These are phyloP conservation scores for Gymnothorax javanicus DNA, from an alignment of 2,797 vertebrate species.

Conservation along the genomic window DNA sequence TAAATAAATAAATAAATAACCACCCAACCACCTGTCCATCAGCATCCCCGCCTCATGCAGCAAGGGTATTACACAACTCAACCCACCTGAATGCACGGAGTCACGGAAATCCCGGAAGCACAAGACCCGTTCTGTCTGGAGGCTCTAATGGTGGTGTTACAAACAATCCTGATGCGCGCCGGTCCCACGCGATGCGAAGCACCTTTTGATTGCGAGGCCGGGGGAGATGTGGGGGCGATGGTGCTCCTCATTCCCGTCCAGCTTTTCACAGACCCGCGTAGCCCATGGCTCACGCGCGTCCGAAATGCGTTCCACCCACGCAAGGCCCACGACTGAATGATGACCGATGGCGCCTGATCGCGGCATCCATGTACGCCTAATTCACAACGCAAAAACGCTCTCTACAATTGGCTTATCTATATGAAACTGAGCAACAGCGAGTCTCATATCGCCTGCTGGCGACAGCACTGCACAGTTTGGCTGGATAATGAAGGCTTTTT, in stretches of 20 bases:
- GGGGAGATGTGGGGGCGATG: background rate
- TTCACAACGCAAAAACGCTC: too few relatives aligned
- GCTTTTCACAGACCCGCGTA: background rate
- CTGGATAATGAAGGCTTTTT: background rate
- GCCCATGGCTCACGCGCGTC: background rate
- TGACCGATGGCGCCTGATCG: background rate
- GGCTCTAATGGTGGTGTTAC: background rate
- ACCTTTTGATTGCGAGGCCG: background rate
- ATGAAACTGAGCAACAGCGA: background rate
- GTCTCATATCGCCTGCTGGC: background rate
- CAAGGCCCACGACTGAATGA: background rate
- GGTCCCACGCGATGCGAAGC: background rate
- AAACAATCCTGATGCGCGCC: background rate
- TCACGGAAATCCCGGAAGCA: background rate
- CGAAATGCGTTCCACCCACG: background rate
- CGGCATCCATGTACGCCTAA: too few relatives aligned
- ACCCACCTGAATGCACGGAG: background rate
- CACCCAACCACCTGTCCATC: background rate
- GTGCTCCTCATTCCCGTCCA: background rate
- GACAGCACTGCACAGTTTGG: background rate
- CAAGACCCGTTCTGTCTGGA: background rate
- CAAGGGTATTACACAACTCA: constrained; percentile 6
- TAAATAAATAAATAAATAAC: background rate
- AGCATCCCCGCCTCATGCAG: background rate
- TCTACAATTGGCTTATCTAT: too few relatives aligned